Conservation (phyloP, 2,888 invertebrate species). For the Acrocera orbiculus region DNA sequence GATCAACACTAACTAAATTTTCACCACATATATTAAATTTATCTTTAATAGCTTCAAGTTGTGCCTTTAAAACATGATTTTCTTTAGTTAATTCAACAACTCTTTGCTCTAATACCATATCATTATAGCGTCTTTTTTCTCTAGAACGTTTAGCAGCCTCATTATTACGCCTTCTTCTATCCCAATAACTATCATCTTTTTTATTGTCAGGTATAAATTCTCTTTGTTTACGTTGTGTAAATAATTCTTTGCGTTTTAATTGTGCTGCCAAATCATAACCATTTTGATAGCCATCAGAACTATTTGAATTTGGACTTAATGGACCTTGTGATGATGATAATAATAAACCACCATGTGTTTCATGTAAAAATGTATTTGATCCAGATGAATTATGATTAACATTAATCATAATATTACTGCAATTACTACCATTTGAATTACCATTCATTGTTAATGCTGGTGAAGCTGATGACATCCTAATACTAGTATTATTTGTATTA, state of each 20-base stretch:
- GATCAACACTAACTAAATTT: slow-evolving; percentile 69
- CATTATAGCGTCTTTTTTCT: slow-evolving; percentile 91
- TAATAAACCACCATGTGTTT: slow-evolving; percentile 4
- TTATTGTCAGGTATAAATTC: slow-evolving; percentile 94
- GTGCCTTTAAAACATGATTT: slow-evolving; percentile 84
- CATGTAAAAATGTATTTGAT: slow-evolving; percentile 1
- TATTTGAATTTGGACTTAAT: slow-evolving; percentile 22
- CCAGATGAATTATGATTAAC: slow-evolving; percentile 1
- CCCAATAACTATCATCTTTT: slow-evolving; percentile 97
- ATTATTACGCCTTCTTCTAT: slow-evolving; percentile 85
- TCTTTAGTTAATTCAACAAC: slow-evolving; percentile 90
- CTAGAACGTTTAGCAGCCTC: slow-evolving; percentile 92
- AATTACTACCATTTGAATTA: slow-evolving; percentile 22
- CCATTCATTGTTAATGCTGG: slow-evolving; percentile 33
- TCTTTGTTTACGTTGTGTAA: slow-evolving; percentile 80
- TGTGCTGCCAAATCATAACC: slow-evolving; percentile 36
- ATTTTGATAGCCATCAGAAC: slow-evolving; percentile 28
- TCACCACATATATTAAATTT: slow-evolving; percentile 84
- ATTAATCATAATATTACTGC: no score
- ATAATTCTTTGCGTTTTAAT: slow-evolving; percentile 59
- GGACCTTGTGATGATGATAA: slow-evolving; percentile 29
- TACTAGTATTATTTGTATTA: slow-evolving; percentile 17
- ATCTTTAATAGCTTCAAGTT: slow-evolving; percentile 80
- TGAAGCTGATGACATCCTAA: slow-evolving; percentile 25
- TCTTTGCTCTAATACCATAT: slow-evolving; percentile 88